Evolutionary conservation across 2,888 invertebrate genomes (phyloP).

Genomic region (Sesamia inferens): DNA sequence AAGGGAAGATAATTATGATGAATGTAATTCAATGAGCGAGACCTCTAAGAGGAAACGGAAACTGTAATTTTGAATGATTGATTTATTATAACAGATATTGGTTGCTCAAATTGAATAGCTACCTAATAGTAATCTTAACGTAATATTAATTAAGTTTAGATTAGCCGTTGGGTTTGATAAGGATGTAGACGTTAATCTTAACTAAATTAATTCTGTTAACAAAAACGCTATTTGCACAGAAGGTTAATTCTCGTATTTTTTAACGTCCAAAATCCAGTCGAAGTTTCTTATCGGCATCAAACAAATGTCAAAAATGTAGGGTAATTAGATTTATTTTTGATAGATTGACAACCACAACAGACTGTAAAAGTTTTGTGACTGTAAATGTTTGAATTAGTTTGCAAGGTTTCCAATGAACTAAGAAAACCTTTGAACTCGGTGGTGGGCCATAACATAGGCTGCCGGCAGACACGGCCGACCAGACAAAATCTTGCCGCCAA

Average conservation of each 20-base stretch:
- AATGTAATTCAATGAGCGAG: background rate
- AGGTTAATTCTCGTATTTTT: no score
- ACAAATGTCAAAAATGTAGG: no score
- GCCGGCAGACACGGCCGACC: no score
- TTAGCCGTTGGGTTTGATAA: conserved; percentile 4
- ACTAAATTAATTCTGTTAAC: conserved; percentile 11
- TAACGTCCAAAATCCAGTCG: no score
- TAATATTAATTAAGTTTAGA: conserved; percentile 12
- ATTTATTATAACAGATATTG: background rate
- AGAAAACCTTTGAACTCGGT: background rate
- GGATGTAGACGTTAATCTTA: background rate
- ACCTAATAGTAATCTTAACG: background rate
- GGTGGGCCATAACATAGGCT: no score
- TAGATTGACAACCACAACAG: no score
- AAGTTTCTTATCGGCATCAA: no score
- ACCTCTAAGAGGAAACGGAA: accelerated
- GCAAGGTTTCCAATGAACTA: background rate
- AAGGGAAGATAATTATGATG: accelerated
- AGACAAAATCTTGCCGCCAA: no score
- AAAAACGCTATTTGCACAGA: background rate
- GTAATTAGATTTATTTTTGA: no score
- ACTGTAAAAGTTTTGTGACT: no score
- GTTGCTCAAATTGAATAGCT: background rate
- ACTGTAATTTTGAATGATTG: background rate
- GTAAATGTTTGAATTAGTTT: background rate